Evolutionary conservation across 1,140 invertebrate species (phyloP).

Genomic region (Trichoplusia ni): DNA sequence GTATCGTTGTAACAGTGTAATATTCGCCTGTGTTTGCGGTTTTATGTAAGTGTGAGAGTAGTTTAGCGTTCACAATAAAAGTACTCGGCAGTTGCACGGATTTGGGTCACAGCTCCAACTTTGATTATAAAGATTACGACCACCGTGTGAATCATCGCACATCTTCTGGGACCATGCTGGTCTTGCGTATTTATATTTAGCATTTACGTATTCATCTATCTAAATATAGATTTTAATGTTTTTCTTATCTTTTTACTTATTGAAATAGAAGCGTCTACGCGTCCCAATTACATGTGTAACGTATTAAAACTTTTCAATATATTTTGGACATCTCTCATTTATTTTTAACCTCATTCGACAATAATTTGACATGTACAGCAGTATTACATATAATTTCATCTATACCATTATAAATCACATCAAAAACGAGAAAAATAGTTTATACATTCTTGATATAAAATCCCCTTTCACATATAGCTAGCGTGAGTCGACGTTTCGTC

Average conservation of each 20-base stretch:
- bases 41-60: slow-evolving; percentile 49
- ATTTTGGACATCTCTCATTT: too few relatives aligned
- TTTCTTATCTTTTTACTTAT: background rate
- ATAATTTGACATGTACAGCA: too few relatives aligned
- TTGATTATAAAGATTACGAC: slow-evolving; percentile 78
- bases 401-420: too few relatives aligned
- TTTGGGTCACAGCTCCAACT: slow-evolving; percentile 77
- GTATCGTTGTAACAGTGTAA: slow-evolving; percentile 28
- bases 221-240: background rate
- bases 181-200: slow-evolving; percentile 24
- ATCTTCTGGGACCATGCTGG: slow-evolving; percentile 60
- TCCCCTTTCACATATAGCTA: slow-evolving; percentile 37
- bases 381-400: too few relatives aligned
- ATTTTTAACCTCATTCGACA: too few relatives aligned
- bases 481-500: slow-evolving; percentile 30
- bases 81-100: slow-evolving; percentile 74
- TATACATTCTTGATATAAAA: slow-evolving; percentile 11
- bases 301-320: too few relatives aligned
- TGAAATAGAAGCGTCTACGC: too few relatives aligned
- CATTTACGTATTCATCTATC: slow-evolving; percentile 10
- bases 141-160: slow-evolving; percentile 74
- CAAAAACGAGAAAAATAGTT: background rate
- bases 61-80: slow-evolving; percentile 77
- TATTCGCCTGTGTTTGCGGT: slow-evolving; percentile 36
- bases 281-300: too few relatives aligned